Evolutionary conservation across 2,113 vertebrate species (phyloP), one percentile per base, ranked within the genome.

Genomic region (Malurus elegans): DNA sequence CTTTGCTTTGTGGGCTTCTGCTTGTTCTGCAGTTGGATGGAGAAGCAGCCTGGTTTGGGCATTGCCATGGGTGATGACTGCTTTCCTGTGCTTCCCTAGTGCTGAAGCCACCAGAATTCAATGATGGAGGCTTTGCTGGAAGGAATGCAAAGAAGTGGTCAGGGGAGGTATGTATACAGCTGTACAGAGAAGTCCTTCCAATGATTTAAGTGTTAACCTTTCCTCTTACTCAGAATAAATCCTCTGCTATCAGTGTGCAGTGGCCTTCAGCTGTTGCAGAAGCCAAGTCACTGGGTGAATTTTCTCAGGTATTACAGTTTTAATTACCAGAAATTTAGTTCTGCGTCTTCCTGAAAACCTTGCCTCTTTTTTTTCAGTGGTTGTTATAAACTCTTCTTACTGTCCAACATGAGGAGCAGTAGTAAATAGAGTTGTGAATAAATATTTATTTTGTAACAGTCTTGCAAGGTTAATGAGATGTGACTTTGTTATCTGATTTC

Each of bases 101-200:
- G 69, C 91, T 92, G 58, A 61, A 89, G 18, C 85, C 64, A 83
- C 75, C 17, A 24, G 64, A 87, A 95, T 86, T 94, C 93, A 67
- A 80, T 7, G 34, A 98, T 98, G 98, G 98, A 98, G 93, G 97
- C 98, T 80, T 95, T 98, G 88, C 96, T 98, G 97, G 97, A 98
- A 96, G 97, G 96, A 91, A 97, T 98, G 93, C 96, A 98, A 14
- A 97, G 92, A 45, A 96, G 51, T 36, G 95, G 87, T 28, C 96
- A 38, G 62, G 96, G 94, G 16, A 89, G 98, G 98, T 98, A 96
- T 9, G 98, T 97, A 67, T 64, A 28, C 45, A 69, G 28, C 67
- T 64, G 21, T 56, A 24, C 18, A 26, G 53, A 57, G 79, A 29
- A 28, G 45, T 31, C 13, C 14, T 48, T 80, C 14, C 12, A 6